A percentile compares a stretch with the other conserved stretches of the same genome.
These are phyloP conservation scores for Carcinoscorpius rotundicauda DNA, from an alignment of 1,140 invertebrate species.

Conservation along the genomic window DNA sequence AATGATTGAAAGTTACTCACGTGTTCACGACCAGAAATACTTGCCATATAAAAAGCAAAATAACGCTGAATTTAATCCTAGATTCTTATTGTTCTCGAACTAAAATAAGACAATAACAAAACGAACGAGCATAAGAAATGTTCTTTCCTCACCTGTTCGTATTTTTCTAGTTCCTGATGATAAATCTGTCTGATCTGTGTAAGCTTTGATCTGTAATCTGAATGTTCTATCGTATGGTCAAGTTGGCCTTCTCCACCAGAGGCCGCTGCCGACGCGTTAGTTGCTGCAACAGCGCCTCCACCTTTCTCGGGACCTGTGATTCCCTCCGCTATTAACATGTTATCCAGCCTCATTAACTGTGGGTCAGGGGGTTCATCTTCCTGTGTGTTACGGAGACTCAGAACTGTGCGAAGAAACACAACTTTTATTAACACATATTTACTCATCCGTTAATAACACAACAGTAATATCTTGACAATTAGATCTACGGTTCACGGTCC, in stretches of 20 bases:
- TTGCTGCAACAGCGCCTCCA: slow-evolving; percentile 78
- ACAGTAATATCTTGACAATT: too few species aligned
- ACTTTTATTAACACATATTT: too few species aligned
- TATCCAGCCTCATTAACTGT: slow-evolving; percentile 96
- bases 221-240: slow-evolving; percentile 96
- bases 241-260: slow-evolving; percentile 53
- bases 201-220: slow-evolving; percentile 96
- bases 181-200: slow-evolving; percentile 99
- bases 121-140: too few species aligned
- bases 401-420: slow-evolving; percentile 48
- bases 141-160: slow-evolving; percentile 61
- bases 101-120: too few species aligned
- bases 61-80: too few species aligned
- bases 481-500: too few species aligned
- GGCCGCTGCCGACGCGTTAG: slow-evolving; percentile 74
- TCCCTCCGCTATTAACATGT: slow-evolving; percentile 99
- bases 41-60: too few species aligned
- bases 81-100: too few species aligned
- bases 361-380: slow-evolving; percentile 98
- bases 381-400: slow-evolving; percentile 90
- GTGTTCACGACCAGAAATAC: too few species aligned
- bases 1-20: too few species aligned
- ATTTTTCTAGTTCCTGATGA: slow-evolving; percentile 98
- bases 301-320: slow-evolving; percentile 97
- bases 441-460: too few species aligned